These are phyloP conservation scores for Tetragonula clypearis DNA, from an alignment of 1,140 invertebrate species.

Conservation along the genomic window DNA sequence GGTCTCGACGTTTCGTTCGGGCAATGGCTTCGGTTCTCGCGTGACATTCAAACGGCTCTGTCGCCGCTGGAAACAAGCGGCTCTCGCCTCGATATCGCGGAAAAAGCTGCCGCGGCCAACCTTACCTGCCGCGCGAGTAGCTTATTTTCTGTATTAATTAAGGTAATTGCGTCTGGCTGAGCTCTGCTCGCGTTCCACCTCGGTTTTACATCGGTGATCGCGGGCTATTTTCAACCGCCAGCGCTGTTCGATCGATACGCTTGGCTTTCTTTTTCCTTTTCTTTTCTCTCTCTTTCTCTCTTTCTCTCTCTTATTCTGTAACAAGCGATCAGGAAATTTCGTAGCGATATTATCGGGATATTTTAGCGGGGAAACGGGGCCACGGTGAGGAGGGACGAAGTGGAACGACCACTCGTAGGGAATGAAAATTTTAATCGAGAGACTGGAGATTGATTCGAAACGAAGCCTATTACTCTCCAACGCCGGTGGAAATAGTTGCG, in stretches of 20 bases:
- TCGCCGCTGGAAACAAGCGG: not conserved
- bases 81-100: not conserved
- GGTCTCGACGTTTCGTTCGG: not conserved
- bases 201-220: not conserved
- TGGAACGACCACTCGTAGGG: not conserved
- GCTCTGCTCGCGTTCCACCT: not conserved
- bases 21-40: not conserved
- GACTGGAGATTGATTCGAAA: not conserved
- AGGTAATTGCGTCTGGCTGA: slow-evolving; percentile 4
- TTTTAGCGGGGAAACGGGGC: not conserved
- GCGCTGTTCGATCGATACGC: not conserved
- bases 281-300: no score
- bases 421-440: slow-evolving; percentile 5
- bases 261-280: no score
- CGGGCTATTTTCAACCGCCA: not conserved
- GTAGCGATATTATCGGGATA: not conserved
- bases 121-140: slow-evolving; percentile 1
- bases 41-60: slow-evolving; percentile 13
- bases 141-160: slow-evolving; percentile 24
- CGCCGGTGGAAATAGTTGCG: not conserved
- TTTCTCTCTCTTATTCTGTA: not conserved
- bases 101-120: not conserved
- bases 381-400: not conserved
- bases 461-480: not conserved
- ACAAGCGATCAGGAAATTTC: not conserved